Base-by-base conservation (phyloP, 2,888 invertebrate species). In the Drosophila phalerata region DNA sequence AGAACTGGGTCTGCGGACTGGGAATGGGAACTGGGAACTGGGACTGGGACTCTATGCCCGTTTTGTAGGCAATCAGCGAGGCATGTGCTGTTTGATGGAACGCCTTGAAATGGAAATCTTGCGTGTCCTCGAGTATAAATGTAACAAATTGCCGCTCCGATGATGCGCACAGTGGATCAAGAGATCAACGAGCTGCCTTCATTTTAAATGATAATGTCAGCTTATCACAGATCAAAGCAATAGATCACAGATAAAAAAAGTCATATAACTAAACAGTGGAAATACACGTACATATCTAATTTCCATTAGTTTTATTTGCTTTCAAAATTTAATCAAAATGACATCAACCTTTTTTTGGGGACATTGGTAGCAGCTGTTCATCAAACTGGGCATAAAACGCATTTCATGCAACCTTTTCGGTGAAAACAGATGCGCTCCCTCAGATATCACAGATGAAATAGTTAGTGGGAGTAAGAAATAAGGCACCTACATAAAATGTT, bases 401-500 rank as follows among this genome's bases (percentile, higher is more conserved):
- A 75, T 75, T 63, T 75, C 69, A 63, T 79, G 76, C 79, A 79
- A 73, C 79, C 75, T 74, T 75, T 62, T 56, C 34, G 30, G 30
- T n/a, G 32, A 61, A 53, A 48, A 13, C 57, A 69, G 70, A 62
- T 58, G 67, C 22, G 43, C 6, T 48, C 51, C 49, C 15, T 37
- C 30, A 51, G 66, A 61, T 47, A 48, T 15, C 13, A 5, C 34
- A 19, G 9, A 15, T 15, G 10, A n/a, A 28, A 11, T n/a, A n/a
- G n/a, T n/a, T n/a, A n/a, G n/a, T 3, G 5, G 0, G 19, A 9
- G 28, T 1, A 0, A 4, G 28, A 8, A 6, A 28, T 28, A 15
- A 25, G 52, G 25, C 25, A n/a, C 17, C 38, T 40, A 13, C 48
- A 53, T 3, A 22, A 22, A 3, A 69, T 69, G 52, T 43, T 73